Base-by-base conservation (phyloP, 2,797 vertebrate genomes). In the Chaetodon trifasciatus region DNA sequence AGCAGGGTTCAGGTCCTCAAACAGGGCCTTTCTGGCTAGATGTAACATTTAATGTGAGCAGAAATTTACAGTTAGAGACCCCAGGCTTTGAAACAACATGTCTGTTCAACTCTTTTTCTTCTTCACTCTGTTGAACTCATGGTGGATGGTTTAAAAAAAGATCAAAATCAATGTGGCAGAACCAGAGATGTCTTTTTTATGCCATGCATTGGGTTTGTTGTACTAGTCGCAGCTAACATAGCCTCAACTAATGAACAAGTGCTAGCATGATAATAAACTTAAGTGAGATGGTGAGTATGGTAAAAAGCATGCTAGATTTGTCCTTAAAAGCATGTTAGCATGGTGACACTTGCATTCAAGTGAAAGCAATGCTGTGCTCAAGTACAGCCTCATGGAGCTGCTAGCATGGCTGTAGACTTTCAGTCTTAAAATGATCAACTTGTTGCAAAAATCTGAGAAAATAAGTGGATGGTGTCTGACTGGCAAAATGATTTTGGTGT, bases 401-500 rank as follows among this genome's bases (percentile, higher is more conserved):
- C 23, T 4, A 47, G 56, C 32, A 6, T 19, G 5, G 24, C 28
- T 8, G 15, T 1, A 24, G 32, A 35, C 46, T 66, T 17, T 32
- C 6, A 35, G 17, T 47, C 9, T 37, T n/a, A 8, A 58, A 23
- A n/a, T 32, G 44, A 40, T 68, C 2, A 6, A 9, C 39, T 63
- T 40, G 10, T 3, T 37, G 16, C 10, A 24, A 42, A 28, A 53
- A 65, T 19, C 2, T 8, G 6, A 35, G 8, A 42, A 57, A 39
- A 24, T 5, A 39, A 40, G 37, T 42, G 21, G 24, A 32, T 10
- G 19, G 75, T 79, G 37, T 44, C 40, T 80, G 74, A 77, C 69
- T 10, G 68, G 67, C 50, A 80, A 75, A 80, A 4, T 4, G 28
- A 32, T 32, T 3, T 37, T 56, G 70, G 62, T 67, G 68, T 74